Conservation (phyloP, 2,888 invertebrate genomes). For the Autographa pulchrina region DNA sequence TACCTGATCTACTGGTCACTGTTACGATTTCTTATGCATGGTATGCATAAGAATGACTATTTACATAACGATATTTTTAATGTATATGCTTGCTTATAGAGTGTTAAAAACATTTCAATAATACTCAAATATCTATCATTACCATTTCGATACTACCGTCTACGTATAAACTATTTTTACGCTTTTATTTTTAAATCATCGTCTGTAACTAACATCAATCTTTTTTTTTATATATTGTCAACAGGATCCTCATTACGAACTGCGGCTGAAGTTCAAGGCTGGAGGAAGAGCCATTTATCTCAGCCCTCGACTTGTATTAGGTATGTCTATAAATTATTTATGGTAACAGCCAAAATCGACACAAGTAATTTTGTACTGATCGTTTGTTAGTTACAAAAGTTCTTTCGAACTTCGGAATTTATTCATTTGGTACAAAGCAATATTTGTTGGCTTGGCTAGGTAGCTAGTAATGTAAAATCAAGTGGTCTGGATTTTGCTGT, state of each 20-base stretch:
- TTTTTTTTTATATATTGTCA: slow-evolving; percentile 61
- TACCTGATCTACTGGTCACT: no score
- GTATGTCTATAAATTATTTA: slow-evolving; percentile 78
- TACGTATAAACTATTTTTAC: slow-evolving; percentile 12
- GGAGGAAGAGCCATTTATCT: slow-evolving; percentile 73
- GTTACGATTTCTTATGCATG: no score
- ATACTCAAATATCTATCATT: not conserved
- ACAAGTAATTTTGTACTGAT: slow-evolving; percentile 48
- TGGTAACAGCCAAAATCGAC: slow-evolving; percentile 56
- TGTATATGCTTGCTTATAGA: no score
- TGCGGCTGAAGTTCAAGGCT: slow-evolving; percentile 72
- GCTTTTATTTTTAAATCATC: slow-evolving; percentile 28
- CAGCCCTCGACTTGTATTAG: slow-evolving; percentile 70
- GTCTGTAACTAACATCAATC: slow-evolving; percentile 42
- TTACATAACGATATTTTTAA: no score
- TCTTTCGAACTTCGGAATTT: slow-evolving; percentile 34
- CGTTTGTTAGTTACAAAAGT: slow-evolving; percentile 40
- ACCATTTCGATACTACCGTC: not conserved
- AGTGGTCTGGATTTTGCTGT: not conserved
- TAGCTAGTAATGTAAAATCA: not conserved
- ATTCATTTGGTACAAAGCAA: slow-evolving; percentile 13
- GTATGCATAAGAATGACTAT: no score
- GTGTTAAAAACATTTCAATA: no score
- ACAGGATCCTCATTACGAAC: slow-evolving; percentile 64
- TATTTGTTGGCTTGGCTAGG: slow-evolving; percentile 17